Percentiles rank a stretch among this genome's conserved stretches.
Evolutionary conservation across 2,113 vertebrate genomes (phyloP).

Genomic region (Crotophaga sulcirostris): DNA sequence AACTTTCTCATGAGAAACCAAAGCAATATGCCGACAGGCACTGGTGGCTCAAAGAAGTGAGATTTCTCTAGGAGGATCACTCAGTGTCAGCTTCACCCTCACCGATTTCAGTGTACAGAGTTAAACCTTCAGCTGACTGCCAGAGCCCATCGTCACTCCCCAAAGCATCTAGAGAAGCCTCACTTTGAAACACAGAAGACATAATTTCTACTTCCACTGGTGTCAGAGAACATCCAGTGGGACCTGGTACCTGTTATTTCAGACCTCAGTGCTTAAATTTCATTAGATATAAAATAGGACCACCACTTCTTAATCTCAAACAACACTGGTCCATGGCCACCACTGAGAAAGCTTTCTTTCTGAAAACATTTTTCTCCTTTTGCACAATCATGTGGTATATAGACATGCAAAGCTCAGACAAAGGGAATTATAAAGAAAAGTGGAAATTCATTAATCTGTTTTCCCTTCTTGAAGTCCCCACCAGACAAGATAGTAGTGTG

Average conservation of each 20-base stretch:
- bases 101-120: not conserved
- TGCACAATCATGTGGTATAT: not conserved
- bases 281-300: not conserved
- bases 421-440: not conserved
- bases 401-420: not conserved
- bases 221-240: not conserved
- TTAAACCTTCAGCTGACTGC: not conserved
- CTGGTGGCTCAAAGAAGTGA: not conserved
- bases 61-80: not conserved
- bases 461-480: not conserved
- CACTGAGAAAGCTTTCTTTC: not conserved
- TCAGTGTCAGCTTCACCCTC: not conserved
- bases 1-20: not conserved
- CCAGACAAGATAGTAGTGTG: not conserved
- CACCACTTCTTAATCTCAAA: not conserved
- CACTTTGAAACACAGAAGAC: not conserved
- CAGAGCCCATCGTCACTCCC: not conserved
- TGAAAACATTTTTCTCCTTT: not conserved
- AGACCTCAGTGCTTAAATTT: not conserved
- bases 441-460: not conserved
- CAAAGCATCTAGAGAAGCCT: not conserved
- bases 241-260: not conserved
- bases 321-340: fast-evolving
- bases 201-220: not conserved
- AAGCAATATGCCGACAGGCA: not conserved